Evolutionary conservation across 2,113 vertebrate species (phyloP).

Genomic region (Pitta sordida): DNA sequence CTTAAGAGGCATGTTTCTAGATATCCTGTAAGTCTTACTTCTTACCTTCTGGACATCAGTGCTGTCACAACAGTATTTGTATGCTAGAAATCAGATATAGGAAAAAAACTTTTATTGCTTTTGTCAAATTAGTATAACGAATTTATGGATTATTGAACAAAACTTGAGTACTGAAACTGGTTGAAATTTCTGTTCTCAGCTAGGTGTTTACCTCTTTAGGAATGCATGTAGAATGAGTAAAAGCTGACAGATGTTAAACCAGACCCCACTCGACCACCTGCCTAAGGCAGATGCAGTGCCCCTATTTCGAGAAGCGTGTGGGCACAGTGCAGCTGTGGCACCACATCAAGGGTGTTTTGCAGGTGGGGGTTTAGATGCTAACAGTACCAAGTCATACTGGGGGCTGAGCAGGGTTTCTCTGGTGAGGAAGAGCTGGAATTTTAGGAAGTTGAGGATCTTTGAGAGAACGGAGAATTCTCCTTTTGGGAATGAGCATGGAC

Average conservation of each 20-base stretch:
- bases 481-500: rapidly evolving
- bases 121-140: background rate
- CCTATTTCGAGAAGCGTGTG: background rate
- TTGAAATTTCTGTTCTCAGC: background rate
- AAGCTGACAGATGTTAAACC: background rate
- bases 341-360: background rate
- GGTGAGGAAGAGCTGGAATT: background rate
- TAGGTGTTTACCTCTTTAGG: background rate
- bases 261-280: rapidly evolving
- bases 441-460: background rate
- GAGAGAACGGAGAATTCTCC: background rate
- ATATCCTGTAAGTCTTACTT: background rate
- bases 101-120: background rate
- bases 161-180: background rate
- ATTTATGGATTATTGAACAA: background rate
- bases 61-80: background rate
- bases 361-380: background rate
- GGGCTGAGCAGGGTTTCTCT: background rate
- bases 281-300: background rate
- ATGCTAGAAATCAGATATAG: background rate
- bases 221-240: background rate
- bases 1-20: background rate
- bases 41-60: background rate
- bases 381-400: too few relatives aligned
- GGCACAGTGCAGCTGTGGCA: rapidly evolving